Conservation (phyloP, 2,113 vertebrate species). For the Ursus arctos region DNA sequence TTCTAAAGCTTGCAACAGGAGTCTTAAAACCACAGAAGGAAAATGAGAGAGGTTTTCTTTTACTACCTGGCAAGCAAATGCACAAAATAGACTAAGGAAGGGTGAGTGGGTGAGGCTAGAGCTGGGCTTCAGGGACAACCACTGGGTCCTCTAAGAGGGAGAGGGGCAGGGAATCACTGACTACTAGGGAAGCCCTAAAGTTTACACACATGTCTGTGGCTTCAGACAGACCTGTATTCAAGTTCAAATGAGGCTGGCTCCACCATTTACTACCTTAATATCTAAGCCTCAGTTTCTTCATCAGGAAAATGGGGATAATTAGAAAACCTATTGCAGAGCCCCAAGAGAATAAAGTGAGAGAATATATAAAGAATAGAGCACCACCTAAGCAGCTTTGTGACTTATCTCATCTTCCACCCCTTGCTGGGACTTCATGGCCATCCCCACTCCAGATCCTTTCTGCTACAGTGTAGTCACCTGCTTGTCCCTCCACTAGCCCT, state of each 20-base stretch:
- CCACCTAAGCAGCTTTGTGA: neutral
- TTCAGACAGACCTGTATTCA: neutral
- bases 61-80: neutral
- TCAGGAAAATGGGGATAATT: slow-evolving; percentile 3
- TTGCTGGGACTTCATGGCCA: neutral
- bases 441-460: neutral
- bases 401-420: neutral
- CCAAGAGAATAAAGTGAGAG: neutral
- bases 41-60: neutral
- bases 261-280: neutral
- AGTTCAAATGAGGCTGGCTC: neutral
- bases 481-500: neutral
- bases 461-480: neutral
- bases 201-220: neutral
- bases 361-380: neutral
- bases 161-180: neutral
- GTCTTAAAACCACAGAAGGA: neutral
- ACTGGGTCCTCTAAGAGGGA: neutral
- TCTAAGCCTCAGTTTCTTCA: slow-evolving; percentile 13
- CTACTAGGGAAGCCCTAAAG: neutral
- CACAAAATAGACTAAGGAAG: neutral
- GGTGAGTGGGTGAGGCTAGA: neutral
- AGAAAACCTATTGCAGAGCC: neutral
- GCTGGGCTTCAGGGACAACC: neutral
- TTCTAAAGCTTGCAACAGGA: neutral